phyloP scores from a whole-genome alignment of 2,113 vertebrate genomes.

The Nycticorax nycticorax region DNA sequence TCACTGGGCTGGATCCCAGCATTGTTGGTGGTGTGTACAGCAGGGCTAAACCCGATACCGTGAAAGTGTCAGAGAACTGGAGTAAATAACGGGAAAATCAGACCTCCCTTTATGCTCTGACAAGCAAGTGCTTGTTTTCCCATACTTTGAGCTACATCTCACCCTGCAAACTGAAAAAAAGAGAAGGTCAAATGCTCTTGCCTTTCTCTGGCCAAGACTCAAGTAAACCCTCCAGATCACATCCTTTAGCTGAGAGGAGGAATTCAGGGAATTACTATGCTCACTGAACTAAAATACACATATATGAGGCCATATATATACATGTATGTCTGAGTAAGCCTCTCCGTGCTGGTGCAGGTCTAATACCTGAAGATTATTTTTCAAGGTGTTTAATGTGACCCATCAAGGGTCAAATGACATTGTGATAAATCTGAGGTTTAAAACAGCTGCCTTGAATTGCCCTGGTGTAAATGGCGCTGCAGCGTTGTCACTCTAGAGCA shows the following conservation, averaged over 20 bases:
- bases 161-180: not conserved
- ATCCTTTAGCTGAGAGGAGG: not conserved
- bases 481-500: not conserved
- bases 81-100: not conserved
- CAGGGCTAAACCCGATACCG: not conserved
- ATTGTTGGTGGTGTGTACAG: not conserved
- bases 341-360: not conserved
- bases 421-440: not conserved
- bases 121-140: not conserved
- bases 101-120: not conserved
- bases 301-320: not conserved
- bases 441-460: not conserved
- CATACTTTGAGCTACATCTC: not conserved
- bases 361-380: not conserved
- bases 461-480: not conserved
- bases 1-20: not conserved
- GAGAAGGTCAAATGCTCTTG: not conserved
- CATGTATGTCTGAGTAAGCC: accelerated
- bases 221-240: not conserved
- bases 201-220: not conserved
- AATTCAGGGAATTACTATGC: not conserved
- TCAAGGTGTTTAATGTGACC: not conserved
- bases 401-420: not conserved
- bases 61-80: not conserved
- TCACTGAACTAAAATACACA: not conserved